Evolutionary conservation across 2,888 invertebrate species (phyloP), one percentile per base, ranked within the genome.

Genomic region (Drosophila atripex): DNA sequence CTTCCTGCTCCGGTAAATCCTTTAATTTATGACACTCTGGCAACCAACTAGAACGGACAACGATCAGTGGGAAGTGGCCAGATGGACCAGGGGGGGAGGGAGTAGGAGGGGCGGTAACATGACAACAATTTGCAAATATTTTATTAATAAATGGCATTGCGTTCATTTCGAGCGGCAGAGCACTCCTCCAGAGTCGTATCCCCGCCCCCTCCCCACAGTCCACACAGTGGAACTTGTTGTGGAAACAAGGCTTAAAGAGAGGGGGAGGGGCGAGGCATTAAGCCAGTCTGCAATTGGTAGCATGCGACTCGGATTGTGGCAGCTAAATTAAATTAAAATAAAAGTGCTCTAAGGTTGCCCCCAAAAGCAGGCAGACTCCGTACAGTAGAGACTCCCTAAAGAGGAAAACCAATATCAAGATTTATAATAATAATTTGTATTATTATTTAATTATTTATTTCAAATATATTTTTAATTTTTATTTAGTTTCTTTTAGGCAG

Each of bases 101-200:
- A 9, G n/a, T n/a, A 28, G 50, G 23, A 39, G 50, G 39, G 46
- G 46, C 38, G 71, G 57, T 50, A 73, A 73, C 83, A 80, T 72
- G 84, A 78, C 78, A 84, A 80, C 86, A 88, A 86, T 88, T 87
- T 87, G 87, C 86, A 85, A 82, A 85, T 83, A 85, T 86, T 84
- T 84, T 87, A 87, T 87, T 87, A 88, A 86, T 88, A 85, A 87
- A 87, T 88, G 87, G 61, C 86, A 77, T 80, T 88, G 88, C 69
- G 41, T 61, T 61, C 60, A 59, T 58, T 35, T 54, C 61, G 77
- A 72, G 59, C 61, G 14, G 16, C 28, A 28, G 14, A 25, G 52
- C 52, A 21, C 57, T 38, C 72, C 56, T n/a, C n/a, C 64, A 71
- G 64, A 70, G 66, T 73, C 60, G n/a, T 18, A 1, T 18, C 18